A percentile compares a stretch with the other conserved stretches of the same genome.
phyloP scores from a whole-genome alignment of 1,140 invertebrate genomes.

The Philopotamus ludificatus region DNA sequence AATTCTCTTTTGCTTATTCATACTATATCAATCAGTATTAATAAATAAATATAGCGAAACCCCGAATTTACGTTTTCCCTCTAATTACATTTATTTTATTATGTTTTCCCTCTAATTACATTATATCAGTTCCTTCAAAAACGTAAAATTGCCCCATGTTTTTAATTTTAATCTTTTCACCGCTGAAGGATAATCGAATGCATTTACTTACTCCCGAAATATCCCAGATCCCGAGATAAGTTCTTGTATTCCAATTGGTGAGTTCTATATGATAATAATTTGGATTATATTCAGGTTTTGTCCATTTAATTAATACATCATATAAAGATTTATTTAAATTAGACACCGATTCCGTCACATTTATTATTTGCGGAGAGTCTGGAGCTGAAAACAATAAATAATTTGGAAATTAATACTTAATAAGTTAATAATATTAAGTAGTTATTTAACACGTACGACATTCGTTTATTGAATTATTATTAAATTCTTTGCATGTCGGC shows the following conservation, averaged over 20 bases:
- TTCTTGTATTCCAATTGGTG: neutral
- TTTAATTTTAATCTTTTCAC: no score
- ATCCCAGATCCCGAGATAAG: no score
- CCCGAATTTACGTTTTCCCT: no score
- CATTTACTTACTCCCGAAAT: no score
- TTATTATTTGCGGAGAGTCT: constrained; percentile 41
- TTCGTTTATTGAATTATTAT: constrained; percentile 44
- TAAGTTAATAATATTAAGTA: neutral
- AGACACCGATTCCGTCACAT: constrained; percentile 36
- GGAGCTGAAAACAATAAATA: constrained; percentile 44
- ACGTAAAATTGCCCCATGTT: no score
- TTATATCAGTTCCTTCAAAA: no score
- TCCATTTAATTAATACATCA: constrained; percentile 48
- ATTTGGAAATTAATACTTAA: neutral
- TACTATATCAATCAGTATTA: no score
- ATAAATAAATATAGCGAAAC: no score
- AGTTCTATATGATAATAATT: constrained; percentile 47
- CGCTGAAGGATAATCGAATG: no score
- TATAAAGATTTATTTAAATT: constrained; percentile 33
- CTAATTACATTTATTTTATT: no score
- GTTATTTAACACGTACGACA: constrained; percentile 48
- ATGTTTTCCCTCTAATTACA: no score
- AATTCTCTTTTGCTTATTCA: no score
- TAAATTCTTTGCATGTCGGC: constrained; percentile 46
- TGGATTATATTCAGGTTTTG: constrained; percentile 45